A percentile compares a stretch with the other conserved stretches of the same genome.
These are phyloP conservation scores for Andrena dorsata DNA, from an alignment of 2,888 invertebrate species.

Conservation along the genomic window DNA sequence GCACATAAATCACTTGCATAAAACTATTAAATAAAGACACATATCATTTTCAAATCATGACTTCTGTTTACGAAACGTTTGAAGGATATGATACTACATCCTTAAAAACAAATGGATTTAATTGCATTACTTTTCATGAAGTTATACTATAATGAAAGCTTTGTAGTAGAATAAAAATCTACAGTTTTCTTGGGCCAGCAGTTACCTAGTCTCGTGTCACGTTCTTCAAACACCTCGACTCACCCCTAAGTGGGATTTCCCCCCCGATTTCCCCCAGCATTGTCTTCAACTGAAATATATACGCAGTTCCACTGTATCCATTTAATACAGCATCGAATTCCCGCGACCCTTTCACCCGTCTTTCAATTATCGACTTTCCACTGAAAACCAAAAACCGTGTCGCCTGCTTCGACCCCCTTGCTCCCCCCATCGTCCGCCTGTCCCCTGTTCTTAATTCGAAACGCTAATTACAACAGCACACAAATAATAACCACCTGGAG, in stretches of 20 bases:
- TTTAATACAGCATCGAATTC: neutral
- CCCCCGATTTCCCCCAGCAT: constrained; percentile 1
- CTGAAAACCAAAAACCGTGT: neutral
- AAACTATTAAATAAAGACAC: too few relatives aligned
- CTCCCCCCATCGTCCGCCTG: neutral
- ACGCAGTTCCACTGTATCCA: constrained; percentile 2
- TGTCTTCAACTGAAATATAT: constrained; percentile 5
- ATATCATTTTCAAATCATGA: too few relatives aligned
- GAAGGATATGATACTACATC: too few relatives aligned
- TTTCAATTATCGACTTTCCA: neutral
- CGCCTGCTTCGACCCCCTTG: neutral
- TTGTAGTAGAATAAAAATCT: too few relatives aligned
- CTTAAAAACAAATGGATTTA: too few relatives aligned
- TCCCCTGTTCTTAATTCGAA: neutral
- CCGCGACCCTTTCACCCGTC: neutral
- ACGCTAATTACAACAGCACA: neutral
- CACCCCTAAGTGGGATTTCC: neutral
- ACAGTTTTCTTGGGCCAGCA: too few relatives aligned
- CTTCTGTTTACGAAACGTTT: too few relatives aligned
- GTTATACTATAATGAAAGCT: too few relatives aligned
- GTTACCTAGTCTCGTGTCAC: neutral
- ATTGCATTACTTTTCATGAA: too few relatives aligned
- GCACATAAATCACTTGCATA: too few relatives aligned
- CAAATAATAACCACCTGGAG: neutral
- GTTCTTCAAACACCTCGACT: neutral